Evolutionary conservation across 1,140 invertebrate species (phyloP).

Genomic region (Leguminivora glycinivorella): DNA sequence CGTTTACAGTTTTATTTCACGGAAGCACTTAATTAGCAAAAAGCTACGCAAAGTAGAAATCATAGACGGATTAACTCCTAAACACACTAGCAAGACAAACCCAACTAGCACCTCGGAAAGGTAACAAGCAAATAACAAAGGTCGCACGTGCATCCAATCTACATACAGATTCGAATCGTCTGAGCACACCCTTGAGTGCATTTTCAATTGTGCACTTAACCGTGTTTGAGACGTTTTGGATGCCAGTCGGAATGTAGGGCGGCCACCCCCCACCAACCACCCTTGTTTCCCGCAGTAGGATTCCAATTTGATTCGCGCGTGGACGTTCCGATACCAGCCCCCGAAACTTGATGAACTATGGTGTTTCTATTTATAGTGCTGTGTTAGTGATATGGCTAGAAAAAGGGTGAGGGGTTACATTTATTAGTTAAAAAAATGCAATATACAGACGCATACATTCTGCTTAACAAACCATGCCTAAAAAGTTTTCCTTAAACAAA

Average conservation of each 20-base stretch:
- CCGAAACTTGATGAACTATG: conserved; percentile 1
- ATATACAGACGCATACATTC: no score
- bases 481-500: no score
- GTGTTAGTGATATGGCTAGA: conserved; percentile 58
- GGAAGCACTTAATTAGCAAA: not conserved
- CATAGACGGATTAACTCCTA: not conserved
- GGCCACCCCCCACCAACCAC: conserved; percentile 22
- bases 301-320: not conserved
- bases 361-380: conserved; percentile 15
- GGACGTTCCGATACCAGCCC: conserved; percentile 4
- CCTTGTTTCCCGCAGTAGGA: conserved; percentile 20
- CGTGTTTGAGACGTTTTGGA: conserved; percentile 18
- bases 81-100: not conserved
- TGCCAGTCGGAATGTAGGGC: conserved; percentile 19
- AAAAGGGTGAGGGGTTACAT: conserved; percentile 67
- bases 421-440: no score
- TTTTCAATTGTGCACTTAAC: not conserved
- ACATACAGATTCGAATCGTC: not conserved
- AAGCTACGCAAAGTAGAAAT: not conserved
- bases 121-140: not conserved
- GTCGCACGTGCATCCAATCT: not conserved
- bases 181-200: not conserved
- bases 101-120: conserved; percentile 12
- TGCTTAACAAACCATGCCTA: no score
- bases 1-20: no score